Evolutionary conservation across 2,797 vertebrate genomes (phyloP).

Genomic region (Geotrypetes seraphini): DNA sequence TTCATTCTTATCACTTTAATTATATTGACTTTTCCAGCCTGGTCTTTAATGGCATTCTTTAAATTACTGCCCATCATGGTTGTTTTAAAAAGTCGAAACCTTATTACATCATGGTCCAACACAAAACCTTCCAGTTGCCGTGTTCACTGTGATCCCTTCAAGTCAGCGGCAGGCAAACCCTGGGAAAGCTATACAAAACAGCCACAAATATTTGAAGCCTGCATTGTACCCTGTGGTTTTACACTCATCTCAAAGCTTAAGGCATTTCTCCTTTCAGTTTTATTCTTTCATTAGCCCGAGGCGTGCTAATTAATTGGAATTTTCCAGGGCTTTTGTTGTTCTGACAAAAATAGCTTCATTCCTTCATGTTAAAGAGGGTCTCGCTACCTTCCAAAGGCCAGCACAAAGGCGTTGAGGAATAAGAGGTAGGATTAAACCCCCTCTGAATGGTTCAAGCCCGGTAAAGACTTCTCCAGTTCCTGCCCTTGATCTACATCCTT

Average conservation of each 20-base stretch:
- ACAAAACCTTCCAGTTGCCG: conserved; percentile 27
- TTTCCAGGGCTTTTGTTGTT: conserved; percentile 42
- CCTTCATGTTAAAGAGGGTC: conserved; percentile 30
- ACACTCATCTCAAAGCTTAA: conserved; percentile 28
- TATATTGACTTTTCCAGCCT: conserved; percentile 8
- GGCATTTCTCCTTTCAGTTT: conserved; percentile 40
- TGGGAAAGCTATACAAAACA: conserved; percentile 55
- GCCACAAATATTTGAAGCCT: conserved; percentile 44
- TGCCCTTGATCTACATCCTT: conserved; percentile 26
- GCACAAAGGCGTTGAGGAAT: conserved; percentile 22
- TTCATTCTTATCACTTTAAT: conserved; percentile 13
- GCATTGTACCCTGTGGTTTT: conserved; percentile 29
- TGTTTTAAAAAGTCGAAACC: conserved; percentile 17
- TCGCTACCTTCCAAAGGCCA: conserved; percentile 22
- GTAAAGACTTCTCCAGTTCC: conserved; percentile 27
- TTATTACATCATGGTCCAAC: conserved; percentile 18
- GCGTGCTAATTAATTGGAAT: conserved; percentile 52
- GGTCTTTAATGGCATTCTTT: conserved; percentile 12
- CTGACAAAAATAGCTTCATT: conserved; percentile 30
- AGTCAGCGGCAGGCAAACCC: conserved; percentile 31
- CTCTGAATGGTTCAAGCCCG: conserved; percentile 31
- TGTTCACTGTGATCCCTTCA: conserved; percentile 13
- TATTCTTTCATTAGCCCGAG: conserved; percentile 43
- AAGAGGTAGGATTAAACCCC: conserved; percentile 46
- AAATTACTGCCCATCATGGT: conserved; percentile 3